These are phyloP conservation scores for Myocastor coypus DNA, from an alignment of 2,113 vertebrate species.

Conservation along the genomic window DNA sequence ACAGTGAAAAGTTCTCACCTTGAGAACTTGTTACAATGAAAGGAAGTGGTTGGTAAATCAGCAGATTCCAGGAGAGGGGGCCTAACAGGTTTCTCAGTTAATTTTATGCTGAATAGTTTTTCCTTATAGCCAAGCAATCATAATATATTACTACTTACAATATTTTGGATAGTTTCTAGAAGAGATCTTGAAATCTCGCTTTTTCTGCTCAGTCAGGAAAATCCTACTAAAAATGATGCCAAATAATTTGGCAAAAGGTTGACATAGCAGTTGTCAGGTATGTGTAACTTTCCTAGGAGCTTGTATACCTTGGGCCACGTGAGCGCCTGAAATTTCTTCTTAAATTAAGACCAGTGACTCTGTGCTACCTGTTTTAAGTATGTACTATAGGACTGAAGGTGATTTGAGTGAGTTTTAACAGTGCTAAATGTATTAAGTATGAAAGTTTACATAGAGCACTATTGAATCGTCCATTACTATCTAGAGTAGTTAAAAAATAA, in stretches of 20 bases:
- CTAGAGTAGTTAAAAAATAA: constrained; percentile 53
- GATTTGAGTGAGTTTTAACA: constrained; percentile 47
- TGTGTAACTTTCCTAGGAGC: constrained; percentile 47
- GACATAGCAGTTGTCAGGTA: constrained; percentile 46
- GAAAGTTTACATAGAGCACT: constrained; percentile 52
- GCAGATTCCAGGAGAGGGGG: background rate
- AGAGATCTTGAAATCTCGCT: constrained; percentile 57
- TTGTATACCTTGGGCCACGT: constrained; percentile 56
- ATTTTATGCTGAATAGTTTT: constrained; percentile 31
- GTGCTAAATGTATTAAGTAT: constrained; percentile 53
- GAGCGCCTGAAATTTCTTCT: constrained; percentile 47
- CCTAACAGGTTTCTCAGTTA: constrained; percentile 2
- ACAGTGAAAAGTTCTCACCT: constrained; percentile 15
- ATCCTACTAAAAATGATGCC: constrained; percentile 57
- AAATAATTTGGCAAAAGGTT: constrained; percentile 61
- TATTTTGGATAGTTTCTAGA: constrained; percentile 47
- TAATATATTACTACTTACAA: constrained; percentile 28
- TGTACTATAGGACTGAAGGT: constrained; percentile 45
- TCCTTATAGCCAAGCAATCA: constrained; percentile 18
- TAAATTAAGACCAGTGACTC: constrained; percentile 55
- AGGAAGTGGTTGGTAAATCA: constrained; percentile 38
- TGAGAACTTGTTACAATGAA: constrained; percentile 32
- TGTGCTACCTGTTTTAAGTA: constrained; percentile 63
- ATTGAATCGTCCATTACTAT: constrained; percentile 24
- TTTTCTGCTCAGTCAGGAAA: constrained; percentile 54